Base-by-base conservation (phyloP, 2,797 vertebrate species). In the Cynopterus sphinx region DNA sequence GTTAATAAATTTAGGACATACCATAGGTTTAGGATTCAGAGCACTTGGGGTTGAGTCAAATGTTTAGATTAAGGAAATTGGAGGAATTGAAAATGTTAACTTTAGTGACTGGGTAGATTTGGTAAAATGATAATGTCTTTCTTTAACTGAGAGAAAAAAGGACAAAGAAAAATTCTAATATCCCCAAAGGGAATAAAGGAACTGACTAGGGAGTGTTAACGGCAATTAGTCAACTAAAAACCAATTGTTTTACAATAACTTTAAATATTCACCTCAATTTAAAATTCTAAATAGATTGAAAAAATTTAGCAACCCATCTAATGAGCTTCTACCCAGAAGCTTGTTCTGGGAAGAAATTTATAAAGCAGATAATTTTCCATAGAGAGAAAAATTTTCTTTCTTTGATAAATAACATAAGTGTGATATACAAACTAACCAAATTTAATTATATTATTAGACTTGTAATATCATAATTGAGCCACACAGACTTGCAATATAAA, bases 211-310 rank as follows among this genome's bases (percentile, higher is more conserved):
- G 53, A 82, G 5, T 91, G 4, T 89, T 90, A 70, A 26, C 74
- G 74, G 75, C 57, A 87, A 91, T 89, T 94, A 71, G 49, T 90
- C 26, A 84, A 79, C 46, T 79, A 86, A 92, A 92, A 74, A 51
- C 28, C 59, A 86, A 51, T 33, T 91, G 49, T 91, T 83, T 51
- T 83, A 71, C 33, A 91, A 55, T 70, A 86, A 8, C 26, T 94
- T 86, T 78, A 79, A 74, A 74, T 91, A 86, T 93, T 73, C 39
- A 24, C 71, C 46, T 55, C 75, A 86, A 94, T 73, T 96, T 89
- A 93, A 84, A 94, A 68, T 86, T 65, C 61, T 94, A 95, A 91
- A 91, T 68, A 57, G 53, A 41, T n/a, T 93, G 71, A 95, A 95
- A 91, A 91, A 16, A 86, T 78, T 77, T 90, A 74, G 41, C n/a